Evolutionary conservation across 2,797 vertebrate genomes (phyloP), one percentile per base, ranked within the genome.

Genomic region (Anableps anableps): DNA sequence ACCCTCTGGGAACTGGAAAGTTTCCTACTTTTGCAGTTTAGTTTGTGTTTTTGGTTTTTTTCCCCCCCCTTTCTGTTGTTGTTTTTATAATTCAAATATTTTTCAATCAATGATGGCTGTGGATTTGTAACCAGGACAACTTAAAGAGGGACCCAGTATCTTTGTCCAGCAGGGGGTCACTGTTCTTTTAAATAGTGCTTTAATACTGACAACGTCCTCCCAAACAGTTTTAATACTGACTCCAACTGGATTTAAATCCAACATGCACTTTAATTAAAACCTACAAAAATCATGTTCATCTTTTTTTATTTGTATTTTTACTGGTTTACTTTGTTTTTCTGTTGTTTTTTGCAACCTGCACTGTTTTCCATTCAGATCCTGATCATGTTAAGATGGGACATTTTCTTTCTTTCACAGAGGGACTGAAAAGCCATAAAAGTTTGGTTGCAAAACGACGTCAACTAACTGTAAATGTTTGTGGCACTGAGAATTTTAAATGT

Each of bases 261-360:
- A 74, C 60, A 75, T 41, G 87, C 90, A 93, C 91, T 92, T 92
- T 89, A 93, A 75, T 6, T 47, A 58, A 87, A 80, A 76, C 6
- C 75, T 60, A 43, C 45, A 71, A 43, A 21, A 31, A 34, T 62
- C 4, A 14, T 29, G 26, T 53, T 26, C 1, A 29, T 31, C 4
- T 31, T 7, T 21, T 55, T 58, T 55, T 55, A 8, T 5, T 60
- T 60, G 45, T 21, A n/a, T 62, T 78, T 60, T 60, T 29, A 60
- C 14, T 31, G 4, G 26, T 41, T 36, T 77, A 55, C n/a, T n/a
- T 48, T 36, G 13, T 16, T 1, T n/a, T 50, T 66, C 21, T 50
- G 38, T 50, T 51, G 36, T 51, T 36, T 29, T 72, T 47, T 36
- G 51, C 26, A 29, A 43, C 23, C 26, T 38, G 45, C n/a, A n/a